A percentile compares a stretch with the other conserved stretches of the same genome.
These are phyloP conservation scores for Amazonetta brasiliensis DNA, from an alignment of 2,797 vertebrate species.

Conservation along the genomic window DNA sequence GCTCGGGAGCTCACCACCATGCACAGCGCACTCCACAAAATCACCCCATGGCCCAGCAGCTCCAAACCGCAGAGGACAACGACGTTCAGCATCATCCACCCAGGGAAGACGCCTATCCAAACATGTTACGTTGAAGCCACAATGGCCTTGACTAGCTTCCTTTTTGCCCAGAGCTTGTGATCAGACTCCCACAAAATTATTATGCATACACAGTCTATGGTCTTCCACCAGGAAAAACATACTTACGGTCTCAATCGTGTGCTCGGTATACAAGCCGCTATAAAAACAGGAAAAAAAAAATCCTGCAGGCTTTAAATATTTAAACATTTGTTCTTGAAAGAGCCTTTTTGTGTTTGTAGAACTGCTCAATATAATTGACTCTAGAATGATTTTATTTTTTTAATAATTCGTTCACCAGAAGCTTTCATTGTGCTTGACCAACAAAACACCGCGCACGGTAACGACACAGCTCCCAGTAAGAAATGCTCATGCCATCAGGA, in stretches of 20 bases:
- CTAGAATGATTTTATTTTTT: not conserved
- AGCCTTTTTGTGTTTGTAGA: not conserved
- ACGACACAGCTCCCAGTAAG: not conserved
- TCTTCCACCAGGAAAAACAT: not conserved
- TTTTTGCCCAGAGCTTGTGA: conserved; percentile 15
- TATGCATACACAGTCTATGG: not conserved
- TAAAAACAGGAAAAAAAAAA: not conserved
- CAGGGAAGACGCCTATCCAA: not conserved
- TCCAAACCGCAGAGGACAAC: not conserved
- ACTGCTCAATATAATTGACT: not conserved
- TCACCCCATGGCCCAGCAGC: not conserved
- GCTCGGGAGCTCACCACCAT: not conserved
- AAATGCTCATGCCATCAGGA: not conserved
- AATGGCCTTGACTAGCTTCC: not conserved
- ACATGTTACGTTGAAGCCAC: not conserved
- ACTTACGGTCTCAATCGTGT: not conserved
- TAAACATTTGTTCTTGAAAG: not conserved
- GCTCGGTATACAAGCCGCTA: not conserved
- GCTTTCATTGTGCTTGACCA: not conserved
- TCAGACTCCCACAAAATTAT: conserved; percentile 40
- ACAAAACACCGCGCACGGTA: not conserved
- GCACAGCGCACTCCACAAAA: accelerated
- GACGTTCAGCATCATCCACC: not conserved
- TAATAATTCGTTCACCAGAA: not conserved
- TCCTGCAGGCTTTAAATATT: not conserved